These are phyloP conservation scores for Drosophila lacertosa DNA, from an alignment of 1,140 invertebrate genomes.

Conservation along the genomic window DNA sequence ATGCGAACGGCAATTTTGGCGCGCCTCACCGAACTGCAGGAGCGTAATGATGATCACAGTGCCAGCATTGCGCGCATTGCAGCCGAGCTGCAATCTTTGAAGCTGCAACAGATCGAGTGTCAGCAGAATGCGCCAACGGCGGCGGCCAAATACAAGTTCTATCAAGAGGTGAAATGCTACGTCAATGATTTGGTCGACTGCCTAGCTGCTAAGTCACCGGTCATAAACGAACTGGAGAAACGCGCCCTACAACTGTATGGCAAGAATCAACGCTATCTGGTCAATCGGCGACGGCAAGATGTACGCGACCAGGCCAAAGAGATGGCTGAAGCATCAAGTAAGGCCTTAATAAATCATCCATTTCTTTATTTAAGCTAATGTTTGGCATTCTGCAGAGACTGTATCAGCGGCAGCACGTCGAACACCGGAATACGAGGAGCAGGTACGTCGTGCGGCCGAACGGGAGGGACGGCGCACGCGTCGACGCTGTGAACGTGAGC, in stretches of 20 bases:
- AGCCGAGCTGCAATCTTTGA: conserved; percentile 86
- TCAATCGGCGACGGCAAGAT: conserved; percentile 93
- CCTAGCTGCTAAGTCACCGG: conserved; percentile 94
- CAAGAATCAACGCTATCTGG: conserved; percentile 89
- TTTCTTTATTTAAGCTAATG: background rate
- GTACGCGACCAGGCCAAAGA: conserved; percentile 97
- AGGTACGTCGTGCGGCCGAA: conserved; percentile 92
- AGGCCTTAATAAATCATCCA: conserved; percentile 28
- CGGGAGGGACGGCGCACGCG: conserved; percentile 94
- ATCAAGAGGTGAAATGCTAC: conserved; percentile 98
- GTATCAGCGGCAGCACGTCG: conserved; percentile 83
- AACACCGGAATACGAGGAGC: conserved; percentile 88
- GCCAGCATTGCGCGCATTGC: conserved; percentile 85
- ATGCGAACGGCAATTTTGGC: conserved; percentile 84
- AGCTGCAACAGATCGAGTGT: conserved; percentile 87
- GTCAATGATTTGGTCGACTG: conserved; percentile 98
- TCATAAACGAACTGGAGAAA: conserved; percentile 91
- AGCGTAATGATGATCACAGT: conserved; percentile 85
- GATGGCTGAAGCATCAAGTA: conserved; percentile 88
- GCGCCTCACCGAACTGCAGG: conserved; percentile 38
- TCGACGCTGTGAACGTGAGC: conserved; percentile 89
- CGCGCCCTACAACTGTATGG: conserved; percentile 90
- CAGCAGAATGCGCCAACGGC: conserved; percentile 88
- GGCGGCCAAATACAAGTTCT: conserved; percentile 93
- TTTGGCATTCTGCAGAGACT: conserved; percentile 47